A percentile compares a stretch with the other conserved stretches of the same genome.
Evolutionary conservation across 2,888 invertebrate genomes (phyloP).

Genomic region (Patella caerulea): DNA sequence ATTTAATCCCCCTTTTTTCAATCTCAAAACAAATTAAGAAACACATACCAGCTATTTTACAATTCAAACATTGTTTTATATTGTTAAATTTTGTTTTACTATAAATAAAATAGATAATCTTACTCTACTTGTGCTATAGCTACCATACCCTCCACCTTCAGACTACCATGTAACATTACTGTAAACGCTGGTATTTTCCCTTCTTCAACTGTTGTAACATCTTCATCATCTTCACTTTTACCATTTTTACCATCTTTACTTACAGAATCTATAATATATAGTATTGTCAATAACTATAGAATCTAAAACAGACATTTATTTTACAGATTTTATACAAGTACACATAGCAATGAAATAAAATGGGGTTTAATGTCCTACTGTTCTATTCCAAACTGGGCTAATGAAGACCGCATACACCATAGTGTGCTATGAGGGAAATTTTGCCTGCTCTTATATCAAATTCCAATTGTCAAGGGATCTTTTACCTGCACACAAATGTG

Average conservation of each 20-base stretch:
- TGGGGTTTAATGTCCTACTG: too few relatives aligned
- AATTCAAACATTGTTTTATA: too few relatives aligned
- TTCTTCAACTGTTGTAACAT: slow-evolving; percentile 65
- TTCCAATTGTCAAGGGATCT: too few relatives aligned
- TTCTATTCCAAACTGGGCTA: too few relatives aligned
- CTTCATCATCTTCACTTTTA: slow-evolving; percentile 52
- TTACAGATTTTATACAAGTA: not conserved
- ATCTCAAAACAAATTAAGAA: not conserved
- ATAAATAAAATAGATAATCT: slow-evolving; percentile 14
- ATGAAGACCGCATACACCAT: too few relatives aligned
- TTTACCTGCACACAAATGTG: too few relatives aligned
- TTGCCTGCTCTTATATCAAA: too few relatives aligned
- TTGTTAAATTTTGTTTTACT: not conserved
- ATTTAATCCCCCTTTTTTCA: not conserved
- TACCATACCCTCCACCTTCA: slow-evolving; percentile 93
- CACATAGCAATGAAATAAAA: too few relatives aligned
- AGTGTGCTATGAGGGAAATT: too few relatives aligned
- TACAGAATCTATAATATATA: not conserved
- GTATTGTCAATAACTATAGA: not conserved
- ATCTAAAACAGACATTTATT: not conserved
- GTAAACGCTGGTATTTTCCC: slow-evolving; percentile 88
- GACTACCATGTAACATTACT: slow-evolving; percentile 91
- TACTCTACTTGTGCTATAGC: slow-evolving; percentile 85
- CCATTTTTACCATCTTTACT: slow-evolving; percentile 25
- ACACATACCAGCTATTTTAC: not conserved